Base-by-base conservation (phyloP, 2,113 vertebrate genomes). In the Cinclus cinclus region DNA sequence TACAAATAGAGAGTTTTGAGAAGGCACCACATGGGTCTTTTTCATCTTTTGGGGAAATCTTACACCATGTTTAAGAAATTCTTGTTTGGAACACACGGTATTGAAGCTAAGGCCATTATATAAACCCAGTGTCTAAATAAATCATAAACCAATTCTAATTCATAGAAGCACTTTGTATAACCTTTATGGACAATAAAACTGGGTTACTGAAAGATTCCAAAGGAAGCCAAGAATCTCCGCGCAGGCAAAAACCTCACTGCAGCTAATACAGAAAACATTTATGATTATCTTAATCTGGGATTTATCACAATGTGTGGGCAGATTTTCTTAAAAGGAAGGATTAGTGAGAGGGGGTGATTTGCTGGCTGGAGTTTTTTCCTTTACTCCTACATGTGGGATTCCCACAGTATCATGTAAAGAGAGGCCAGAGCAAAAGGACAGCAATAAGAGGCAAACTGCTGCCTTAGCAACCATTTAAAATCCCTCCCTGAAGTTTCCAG, bases 401-500 rank as follows among this genome's bases (percentile, higher is more conserved):
- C 62, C 83, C 80, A 83, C 82, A 87, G 28, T 11, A 20, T 25
- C 90, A 52, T 3, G 52, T 42, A 64, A 68, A 55, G 58, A 55
- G 47, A 47, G n/a, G 35, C 39, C 67, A 90, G 47, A 75, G 75
- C 15, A 8, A 73, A 92, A 85, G 70, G 63, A 92, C 67, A 83
- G 74, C 63, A 80, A 1, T 5, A 87, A 70, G 59, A 91, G 27
- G 31, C 69, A 81, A 92, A 73, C 52, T 68, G 78, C 82, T 92
- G 81, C 80, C 92, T 56, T 91, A 90, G 78, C 79, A 94, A 95
- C 80, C 80, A 68, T 64, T 81, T 83, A 31, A 90, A 93, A 89
- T 27, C 50, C 49, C 42, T 58, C 73, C 75, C 69, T n/a, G 41
- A 65, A 81, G 28, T 35, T 87, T 41, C 42, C 63, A 79, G 39